phyloP scores from a whole-genome alignment of 2,797 vertebrate species.

The Hybognathus amarus region DNA sequence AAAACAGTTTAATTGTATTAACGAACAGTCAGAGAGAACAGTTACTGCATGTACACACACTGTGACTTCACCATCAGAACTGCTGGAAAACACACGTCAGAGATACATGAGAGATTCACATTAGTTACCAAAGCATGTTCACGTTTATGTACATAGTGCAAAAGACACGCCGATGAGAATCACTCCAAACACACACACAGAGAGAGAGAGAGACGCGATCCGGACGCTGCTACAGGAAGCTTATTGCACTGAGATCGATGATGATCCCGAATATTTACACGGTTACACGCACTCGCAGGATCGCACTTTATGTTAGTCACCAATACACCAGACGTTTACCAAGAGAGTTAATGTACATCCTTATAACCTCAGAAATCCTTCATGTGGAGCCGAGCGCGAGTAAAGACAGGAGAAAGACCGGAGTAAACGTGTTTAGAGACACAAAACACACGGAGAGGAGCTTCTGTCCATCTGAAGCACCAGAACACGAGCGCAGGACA shows the following conservation, averaged over 20 bases:
- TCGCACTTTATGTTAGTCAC: not conserved
- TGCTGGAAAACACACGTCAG: conserved; percentile 73
- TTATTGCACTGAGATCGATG: conserved; percentile 29
- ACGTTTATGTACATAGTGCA: conserved; percentile 99
- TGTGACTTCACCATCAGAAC: conserved; percentile 17
- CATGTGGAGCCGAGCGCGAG: not conserved
- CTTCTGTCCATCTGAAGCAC: not conserved
- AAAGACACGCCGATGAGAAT: conserved; percentile 85
- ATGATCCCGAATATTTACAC: not conserved
- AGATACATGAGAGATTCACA: conserved; percentile 74
- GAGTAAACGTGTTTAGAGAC: not conserved
- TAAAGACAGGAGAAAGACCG: not conserved
- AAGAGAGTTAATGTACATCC: not conserved
- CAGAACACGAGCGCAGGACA: not conserved
- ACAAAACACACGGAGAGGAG: conserved; percentile 2
- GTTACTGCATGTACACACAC: conserved; percentile 70
- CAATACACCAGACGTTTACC: not conserved
- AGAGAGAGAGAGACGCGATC: not conserved
- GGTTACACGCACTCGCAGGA: not conserved
- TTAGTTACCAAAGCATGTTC: conserved; percentile 87
- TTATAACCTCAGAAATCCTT: conserved; percentile 5
- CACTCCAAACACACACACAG: conserved; percentile 70
- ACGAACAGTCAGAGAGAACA: conserved; percentile 77
- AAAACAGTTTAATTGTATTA: conserved; percentile 84
- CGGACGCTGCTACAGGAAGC: conserved; percentile 24